Evolutionary conservation across 2,888 invertebrate genomes (phyloP).

Genomic region (Athalia rosae): DNA sequence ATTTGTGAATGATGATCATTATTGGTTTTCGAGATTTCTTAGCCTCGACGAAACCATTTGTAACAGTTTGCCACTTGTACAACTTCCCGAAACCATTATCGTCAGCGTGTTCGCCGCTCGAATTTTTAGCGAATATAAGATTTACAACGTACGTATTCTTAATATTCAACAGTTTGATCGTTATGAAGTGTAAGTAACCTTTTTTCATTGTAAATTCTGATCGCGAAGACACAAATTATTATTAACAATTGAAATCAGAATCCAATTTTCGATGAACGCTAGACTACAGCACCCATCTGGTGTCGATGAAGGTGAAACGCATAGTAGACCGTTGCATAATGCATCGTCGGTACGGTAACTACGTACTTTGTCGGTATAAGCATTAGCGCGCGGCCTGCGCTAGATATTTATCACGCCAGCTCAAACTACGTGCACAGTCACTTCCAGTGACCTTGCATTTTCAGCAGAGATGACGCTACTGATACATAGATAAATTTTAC

Average conservation of each 20-base stretch:
- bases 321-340: too few relatives aligned
- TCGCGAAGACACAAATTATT: conserved; percentile 7
- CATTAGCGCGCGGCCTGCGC: too few relatives aligned
- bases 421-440: too few relatives aligned
- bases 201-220: conserved; percentile 52
- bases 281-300: too few relatives aligned
- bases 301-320: too few relatives aligned
- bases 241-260: background rate
- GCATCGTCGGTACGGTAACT: too few relatives aligned
- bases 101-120: conserved; percentile 38
- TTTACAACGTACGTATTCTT: conserved; percentile 49
- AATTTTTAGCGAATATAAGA: conserved; percentile 17
- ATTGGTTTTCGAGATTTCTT: conserved; percentile 74
- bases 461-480: too few relatives aligned
- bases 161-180: conserved; percentile 53
- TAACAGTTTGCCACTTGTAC: conserved; percentile 60
- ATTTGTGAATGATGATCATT: conserved; percentile 81
- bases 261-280: background rate
- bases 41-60: conserved; percentile 59
- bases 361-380: too few relatives aligned
- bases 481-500: too few relatives aligned
- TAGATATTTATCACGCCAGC: too few relatives aligned
- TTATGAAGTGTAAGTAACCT: conserved; percentile 53
- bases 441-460: too few relatives aligned
- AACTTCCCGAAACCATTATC: conserved; percentile 56